phyloP scores from a whole-genome alignment of 2,888 invertebrate genomes.

The Caenorhabditis japonica region DNA sequence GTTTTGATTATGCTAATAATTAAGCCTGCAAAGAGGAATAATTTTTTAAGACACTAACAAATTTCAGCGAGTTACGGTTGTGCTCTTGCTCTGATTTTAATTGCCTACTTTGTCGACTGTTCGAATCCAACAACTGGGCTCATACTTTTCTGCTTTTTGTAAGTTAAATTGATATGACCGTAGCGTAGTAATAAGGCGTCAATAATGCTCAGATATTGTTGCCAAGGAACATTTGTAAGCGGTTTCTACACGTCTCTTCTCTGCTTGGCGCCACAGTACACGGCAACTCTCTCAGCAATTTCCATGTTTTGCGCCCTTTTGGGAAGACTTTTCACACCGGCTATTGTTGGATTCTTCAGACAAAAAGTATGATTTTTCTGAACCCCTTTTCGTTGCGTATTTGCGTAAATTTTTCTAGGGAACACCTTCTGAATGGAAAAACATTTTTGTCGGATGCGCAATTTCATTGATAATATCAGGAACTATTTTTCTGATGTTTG shows the following conservation, averaged over 20 bases:
- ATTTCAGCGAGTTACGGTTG: constrained; percentile 58
- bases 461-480: constrained; percentile 46
- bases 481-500: constrained; percentile 54
- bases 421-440: constrained; percentile 52
- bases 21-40: no score
- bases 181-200: no score
- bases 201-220: constrained; percentile 33
- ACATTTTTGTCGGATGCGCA: constrained; percentile 46
- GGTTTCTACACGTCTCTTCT: constrained; percentile 67
- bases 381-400: no score
- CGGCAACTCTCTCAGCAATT: constrained; percentile 69
- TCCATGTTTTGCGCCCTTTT: constrained; percentile 63
- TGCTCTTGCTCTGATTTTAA: constrained; percentile 45
- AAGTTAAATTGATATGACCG: background rate
- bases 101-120: constrained; percentile 68
- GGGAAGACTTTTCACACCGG: constrained; percentile 58
- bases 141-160: constrained; percentile 58
- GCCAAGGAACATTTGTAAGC: constrained; percentile 56
- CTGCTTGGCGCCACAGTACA: constrained; percentile 67
- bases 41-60: no score
- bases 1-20: no score
- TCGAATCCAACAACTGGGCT: constrained; percentile 58
- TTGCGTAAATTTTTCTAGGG: constrained; percentile 48
- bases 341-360: constrained; percentile 52
- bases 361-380: no score